Evolutionary conservation across 1,140 invertebrate species (phyloP), one percentile per base, ranked within the genome.

Genomic region (Drosophila kikkawai): DNA sequence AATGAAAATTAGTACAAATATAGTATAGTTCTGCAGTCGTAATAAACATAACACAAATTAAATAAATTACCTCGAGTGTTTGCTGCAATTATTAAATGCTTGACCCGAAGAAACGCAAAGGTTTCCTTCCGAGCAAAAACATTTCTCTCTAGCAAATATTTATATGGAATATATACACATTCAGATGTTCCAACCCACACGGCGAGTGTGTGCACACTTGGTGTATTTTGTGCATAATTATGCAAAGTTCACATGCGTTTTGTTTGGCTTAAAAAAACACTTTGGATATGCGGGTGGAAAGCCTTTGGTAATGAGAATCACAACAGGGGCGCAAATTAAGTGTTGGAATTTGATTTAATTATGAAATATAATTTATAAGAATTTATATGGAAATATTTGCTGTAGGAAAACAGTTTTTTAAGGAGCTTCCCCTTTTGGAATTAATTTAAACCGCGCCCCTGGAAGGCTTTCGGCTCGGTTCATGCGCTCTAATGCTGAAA

Each of bases 171-270:
- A 55, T 42, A 56, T 42, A 60, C 29, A 65, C 29, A 61, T 26
- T 50, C 3, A 56, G 17, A 41, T 44, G 39, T 63, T 45, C 22
- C 36, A 53, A 32, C 19, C 15, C 48, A 51, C 15, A 44, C 26
- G 57, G 26, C 41, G 12, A 34, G 45, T 63, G 17, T 67, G 58
- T 55, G 32, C 64, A n/a, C 22, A 41, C 41, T 71, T 34, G 58
- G 50, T 77, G 51, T 56, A 76, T 77, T 67, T 77, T 76, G 61
- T 66, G 82, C 82, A 86, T 85, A 85, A 85, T 85, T 85, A 82
- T 85, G 79, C 82, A 85, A 45, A 75, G 82, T 67, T 86, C 80
- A 83, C 80, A 75, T 82, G 59, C 63, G 69, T 79, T 82, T 64
- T 82, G 75, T 82, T 82, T 82, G 61, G 80, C 75, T 70, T 60